Conservation (phyloP, 2,888 invertebrate genomes). For the Periphyllus acericola region DNA sequence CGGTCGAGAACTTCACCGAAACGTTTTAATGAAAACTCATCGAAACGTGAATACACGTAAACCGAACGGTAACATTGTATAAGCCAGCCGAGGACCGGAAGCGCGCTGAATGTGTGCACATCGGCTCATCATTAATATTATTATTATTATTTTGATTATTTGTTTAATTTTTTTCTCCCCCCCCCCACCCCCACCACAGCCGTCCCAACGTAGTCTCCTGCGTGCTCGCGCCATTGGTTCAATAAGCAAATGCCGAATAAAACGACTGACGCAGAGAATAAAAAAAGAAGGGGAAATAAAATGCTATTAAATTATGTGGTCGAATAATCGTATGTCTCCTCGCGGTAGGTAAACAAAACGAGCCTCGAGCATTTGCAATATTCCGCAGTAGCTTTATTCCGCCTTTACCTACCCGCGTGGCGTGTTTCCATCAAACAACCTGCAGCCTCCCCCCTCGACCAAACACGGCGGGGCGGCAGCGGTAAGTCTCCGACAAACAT, state of each 20-base stretch:
- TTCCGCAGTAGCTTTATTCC: background rate
- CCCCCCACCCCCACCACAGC: background rate
- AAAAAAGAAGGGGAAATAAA: background rate
- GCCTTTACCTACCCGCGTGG: background rate
- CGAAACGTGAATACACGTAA: background rate
- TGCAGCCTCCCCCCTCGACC: background rate
- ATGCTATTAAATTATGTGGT: background rate
- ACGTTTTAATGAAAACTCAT: slow-evolving; percentile 11
- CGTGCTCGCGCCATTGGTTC: too few species aligned
- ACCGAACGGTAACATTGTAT: background rate
- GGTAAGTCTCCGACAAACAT: background rate
- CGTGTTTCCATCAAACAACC: background rate
- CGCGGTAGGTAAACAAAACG: background rate
- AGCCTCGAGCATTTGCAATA: background rate
- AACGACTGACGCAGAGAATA: background rate
- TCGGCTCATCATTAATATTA: background rate
- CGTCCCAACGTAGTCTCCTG: too few species aligned
- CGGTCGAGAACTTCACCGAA: background rate
- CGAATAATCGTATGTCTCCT: background rate
- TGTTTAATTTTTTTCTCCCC: background rate
- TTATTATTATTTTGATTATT: background rate
- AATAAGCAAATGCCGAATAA: background rate
- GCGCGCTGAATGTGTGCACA: background rate
- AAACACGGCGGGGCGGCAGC: too few species aligned
- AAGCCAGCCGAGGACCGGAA: slow-evolving; percentile 13